Base-by-base conservation (phyloP, 2,888 invertebrate genomes). In the Tetranychus piercei region DNA sequence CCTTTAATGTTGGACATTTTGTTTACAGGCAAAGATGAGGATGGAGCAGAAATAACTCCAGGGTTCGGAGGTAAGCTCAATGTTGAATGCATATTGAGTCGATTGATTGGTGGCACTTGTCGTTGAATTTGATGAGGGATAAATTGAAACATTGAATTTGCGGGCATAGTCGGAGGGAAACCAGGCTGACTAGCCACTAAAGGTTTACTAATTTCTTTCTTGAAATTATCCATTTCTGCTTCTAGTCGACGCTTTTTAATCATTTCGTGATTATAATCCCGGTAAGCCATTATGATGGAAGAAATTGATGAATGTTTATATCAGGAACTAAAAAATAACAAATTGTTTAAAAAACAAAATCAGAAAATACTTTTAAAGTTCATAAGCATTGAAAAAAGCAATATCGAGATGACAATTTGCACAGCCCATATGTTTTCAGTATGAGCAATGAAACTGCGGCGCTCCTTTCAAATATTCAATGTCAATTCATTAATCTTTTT, bases 121-220 rank as follows among this genome's bases (percentile, higher is more conserved):
- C 77, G 74, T 55, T 78, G 79, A 23, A 78, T 73, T 83, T 89
- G 89, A 77, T 88, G 87, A 0, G 89, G 89, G 78, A 90, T 87
- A 82, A 89, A 86, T 80, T 88, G 76, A 45, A 34, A 73, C 55
- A 65, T 9, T 73, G 55, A 55, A 55, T 55, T 55, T 15, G 34
- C 7, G 23, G 34, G 44, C n/a, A 44, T 15, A 2, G 11, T 1
- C 9, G 71, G 22, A n/a, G n/a, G n/a, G 11, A 11, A 34, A 34
- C 11, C 9, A n/a, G 71, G 43, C n/a, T 71, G 67, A 22, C 67
- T 9, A 22, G 20, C 67, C 8, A 5, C n/a, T 43, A 43, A 8
- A 44, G 71, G 71, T 22, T n/a, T 23, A 15, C 8, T 15, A 71
- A 71, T 71, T 71, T 71, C 71, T 9, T 71, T 34, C n/a, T 71